Evolutionary conservation across 2,797 vertebrate genomes (phyloP), one percentile per base, ranked within the genome.

Genomic region (Morelia viridis): DNA sequence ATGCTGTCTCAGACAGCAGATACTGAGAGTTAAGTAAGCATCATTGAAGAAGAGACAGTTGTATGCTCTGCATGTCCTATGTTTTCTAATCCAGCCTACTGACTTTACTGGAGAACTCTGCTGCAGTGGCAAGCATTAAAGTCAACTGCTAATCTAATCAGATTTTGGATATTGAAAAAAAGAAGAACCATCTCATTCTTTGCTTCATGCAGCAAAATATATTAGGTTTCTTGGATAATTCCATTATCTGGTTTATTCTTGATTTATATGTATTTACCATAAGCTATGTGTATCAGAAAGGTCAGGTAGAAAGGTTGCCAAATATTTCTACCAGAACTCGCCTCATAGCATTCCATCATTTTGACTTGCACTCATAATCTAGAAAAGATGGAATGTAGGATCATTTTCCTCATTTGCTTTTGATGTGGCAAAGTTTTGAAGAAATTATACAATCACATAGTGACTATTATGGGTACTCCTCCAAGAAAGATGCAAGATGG

Each of bases 361-460:
- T 65, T 89, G 15, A 89, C 26, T 57, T 92, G 11, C 26, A 58
- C 35, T 85, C 31, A 41, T 58, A 86, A 1, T 24, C 50, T 85
- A 35, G 60, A 89, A 68, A 62, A 58, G 50, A 46, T 89, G 87
- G 22, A n/a, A 80, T 92, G 83, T 68, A 64, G 46, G 5, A 86
- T n/a, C 22, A 61, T 35, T 90, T 87, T 57, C 28, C 62, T 41
- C 80, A n/a, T 86, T 92, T 58, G 12, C 83, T 76, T 92, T 76
- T 86, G 41, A 87, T 89, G 22, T 76, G n/a, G 92, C 76, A 86
- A 68, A 53, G n/a, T 76, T 85, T 28, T 86, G 31, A 89, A 58
- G 88, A 53, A 58, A 86, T 90, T 86, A 92, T 92, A 65, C 85
- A 76, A 76, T 87, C 64, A 62, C 53, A 90, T 26, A 58, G 64